Percentiles rank a stretch among this genome's conserved stretches.
phyloP scores from a whole-genome alignment of 2,113 vertebrate genomes.

The Fulica atra region DNA sequence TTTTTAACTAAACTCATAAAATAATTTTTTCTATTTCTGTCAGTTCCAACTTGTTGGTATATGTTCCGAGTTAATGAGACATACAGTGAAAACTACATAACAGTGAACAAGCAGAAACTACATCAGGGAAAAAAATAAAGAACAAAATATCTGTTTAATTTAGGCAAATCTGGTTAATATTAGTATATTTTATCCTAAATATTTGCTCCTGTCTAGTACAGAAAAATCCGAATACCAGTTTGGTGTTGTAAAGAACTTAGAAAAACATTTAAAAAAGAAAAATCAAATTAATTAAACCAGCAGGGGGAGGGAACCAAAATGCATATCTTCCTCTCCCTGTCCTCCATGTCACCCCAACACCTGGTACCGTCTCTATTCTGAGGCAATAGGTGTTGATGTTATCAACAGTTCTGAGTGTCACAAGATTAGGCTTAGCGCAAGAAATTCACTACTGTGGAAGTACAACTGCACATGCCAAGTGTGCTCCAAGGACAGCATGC shows the following conservation, averaged over 20 bases:
- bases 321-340: background rate
- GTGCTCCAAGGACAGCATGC: background rate
- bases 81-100: constrained; percentile 27
- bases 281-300: background rate
- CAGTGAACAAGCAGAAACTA: constrained; percentile 35
- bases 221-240: background rate
- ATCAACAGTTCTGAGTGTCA: background rate
- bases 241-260: background rate
- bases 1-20: constrained; percentile 60
- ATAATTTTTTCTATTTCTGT: background rate
- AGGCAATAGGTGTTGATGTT: background rate
- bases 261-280: background rate
- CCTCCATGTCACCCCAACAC: background rate
- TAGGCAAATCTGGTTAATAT: background rate
- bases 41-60: constrained; percentile 38
- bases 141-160: background rate
- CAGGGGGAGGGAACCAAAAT: background rate
- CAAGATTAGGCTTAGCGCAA: background rate
- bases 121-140: background rate
- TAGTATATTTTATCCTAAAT: background rate
- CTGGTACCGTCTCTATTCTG: background rate
- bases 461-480: background rate
- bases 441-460: background rate
- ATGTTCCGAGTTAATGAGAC: constrained; percentile 41
- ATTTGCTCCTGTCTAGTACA: background rate